Evolutionary conservation across 2,113 vertebrate genomes (phyloP).

Genomic region (Sclerurus mexicanus): DNA sequence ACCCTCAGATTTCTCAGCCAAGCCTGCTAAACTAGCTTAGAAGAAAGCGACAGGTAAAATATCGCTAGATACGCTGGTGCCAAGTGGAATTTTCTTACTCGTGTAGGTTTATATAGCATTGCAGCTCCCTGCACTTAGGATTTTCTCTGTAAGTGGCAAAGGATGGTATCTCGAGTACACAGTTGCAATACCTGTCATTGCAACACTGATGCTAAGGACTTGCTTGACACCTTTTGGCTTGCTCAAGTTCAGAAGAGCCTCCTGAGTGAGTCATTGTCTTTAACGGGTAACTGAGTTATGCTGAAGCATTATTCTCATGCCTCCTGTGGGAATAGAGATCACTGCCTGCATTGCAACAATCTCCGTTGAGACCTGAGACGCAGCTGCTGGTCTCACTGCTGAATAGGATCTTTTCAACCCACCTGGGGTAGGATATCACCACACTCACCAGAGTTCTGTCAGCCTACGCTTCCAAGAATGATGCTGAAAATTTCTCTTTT

Average conservation of each 20-base stretch:
- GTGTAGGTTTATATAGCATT: not conserved
- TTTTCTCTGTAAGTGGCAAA: not conserved
- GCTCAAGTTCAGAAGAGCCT: not conserved
- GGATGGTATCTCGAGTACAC: not conserved
- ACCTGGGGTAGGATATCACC: not conserved
- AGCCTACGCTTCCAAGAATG: not conserved
- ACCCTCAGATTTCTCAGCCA: not conserved
- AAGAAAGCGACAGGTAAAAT: not conserved
- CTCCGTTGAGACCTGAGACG: not conserved
- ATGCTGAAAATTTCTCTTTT: not conserved
- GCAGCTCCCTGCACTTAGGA: not conserved
- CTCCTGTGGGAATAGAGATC: not conserved
- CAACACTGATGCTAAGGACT: not conserved
- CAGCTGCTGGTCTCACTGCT: not conserved
- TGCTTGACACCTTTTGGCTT: not conserved
- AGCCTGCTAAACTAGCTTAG: not conserved
- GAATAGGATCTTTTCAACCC: not conserved
- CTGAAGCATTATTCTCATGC: not conserved
- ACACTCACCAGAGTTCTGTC: not conserved
- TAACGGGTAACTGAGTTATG: not conserved
- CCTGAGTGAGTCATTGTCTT: not conserved
- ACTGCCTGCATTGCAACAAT: not conserved
- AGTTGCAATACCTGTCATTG: not conserved
- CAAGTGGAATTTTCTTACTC: not conserved
- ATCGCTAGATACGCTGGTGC: not conserved